These are phyloP conservation scores for Choloepus hoffmanni DNA, from an alignment of 2,113 vertebrate species.

Conservation along the genomic window DNA sequence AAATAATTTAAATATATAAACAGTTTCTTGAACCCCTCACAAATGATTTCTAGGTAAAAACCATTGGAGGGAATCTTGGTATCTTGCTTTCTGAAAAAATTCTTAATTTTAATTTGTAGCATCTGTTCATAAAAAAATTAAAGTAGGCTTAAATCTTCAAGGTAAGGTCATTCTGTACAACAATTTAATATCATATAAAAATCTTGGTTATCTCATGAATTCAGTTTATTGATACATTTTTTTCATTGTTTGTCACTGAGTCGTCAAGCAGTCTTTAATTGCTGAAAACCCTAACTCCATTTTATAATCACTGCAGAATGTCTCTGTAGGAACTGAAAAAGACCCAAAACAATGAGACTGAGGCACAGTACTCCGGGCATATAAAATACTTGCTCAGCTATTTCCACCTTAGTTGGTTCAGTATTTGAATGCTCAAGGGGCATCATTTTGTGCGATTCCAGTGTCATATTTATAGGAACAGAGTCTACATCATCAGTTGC, in stretches of 20 bases:
- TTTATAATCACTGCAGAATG: background rate
- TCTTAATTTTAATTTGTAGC: slow-evolving; percentile 13
- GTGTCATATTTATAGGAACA: background rate
- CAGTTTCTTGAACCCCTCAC: background rate
- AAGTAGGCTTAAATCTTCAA: background rate
- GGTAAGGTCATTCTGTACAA: background rate
- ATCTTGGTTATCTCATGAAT: slow-evolving; percentile 23
- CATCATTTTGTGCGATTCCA: slow-evolving; percentile 14
- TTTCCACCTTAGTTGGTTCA: background rate
- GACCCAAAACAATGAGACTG: background rate
- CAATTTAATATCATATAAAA: slow-evolving; percentile 7
- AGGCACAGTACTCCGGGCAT: background rate
- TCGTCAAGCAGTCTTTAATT: slow-evolving; percentile 8
- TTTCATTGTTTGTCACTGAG: background rate
- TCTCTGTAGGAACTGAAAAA: background rate
- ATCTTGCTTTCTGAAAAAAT: background rate
- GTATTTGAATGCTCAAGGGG: background rate
- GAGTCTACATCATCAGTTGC: background rate
- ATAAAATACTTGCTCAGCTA: slow-evolving; percentile 20
- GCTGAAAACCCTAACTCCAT: background rate
- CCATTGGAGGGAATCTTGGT: background rate
- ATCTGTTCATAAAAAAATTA: slow-evolving; percentile 17
- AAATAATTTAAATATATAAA: slow-evolving; percentile 39
- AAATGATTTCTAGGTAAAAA: slow-evolving; percentile 11
- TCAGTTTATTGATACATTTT: slow-evolving; percentile 42